Evolutionary conservation across 2,797 vertebrate species (phyloP).

Genomic region (Amniataba percoides): DNA sequence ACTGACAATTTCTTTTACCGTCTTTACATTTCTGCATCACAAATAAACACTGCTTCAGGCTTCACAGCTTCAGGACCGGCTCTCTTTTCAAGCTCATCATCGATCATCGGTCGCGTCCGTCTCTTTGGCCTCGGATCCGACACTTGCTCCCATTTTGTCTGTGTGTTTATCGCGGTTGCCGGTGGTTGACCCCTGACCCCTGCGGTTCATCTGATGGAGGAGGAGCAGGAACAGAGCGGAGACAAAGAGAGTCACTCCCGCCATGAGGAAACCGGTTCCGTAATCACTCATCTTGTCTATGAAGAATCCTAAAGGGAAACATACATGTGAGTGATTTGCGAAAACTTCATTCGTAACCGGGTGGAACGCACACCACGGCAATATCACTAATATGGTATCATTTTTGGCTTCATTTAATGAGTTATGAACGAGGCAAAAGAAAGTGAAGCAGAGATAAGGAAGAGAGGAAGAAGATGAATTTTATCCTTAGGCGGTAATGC

Average conservation of each 20-base stretch:
- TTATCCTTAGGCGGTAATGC: constrained; percentile 33
- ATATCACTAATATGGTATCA: background rate
- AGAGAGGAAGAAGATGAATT: constrained; percentile 35
- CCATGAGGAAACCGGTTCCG: constrained; percentile 73
- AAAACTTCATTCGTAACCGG: background rate
- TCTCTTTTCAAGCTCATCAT: background rate
- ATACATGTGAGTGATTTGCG: background rate
- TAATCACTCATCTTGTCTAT: constrained; percentile 81
- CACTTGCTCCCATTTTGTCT: constrained; percentile 2
- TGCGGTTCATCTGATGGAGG: constrained; percentile 69
- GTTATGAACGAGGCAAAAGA: constrained; percentile 18
- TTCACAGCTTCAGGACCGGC: background rate
- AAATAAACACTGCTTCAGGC: background rate
- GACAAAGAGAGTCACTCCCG: constrained; percentile 72
- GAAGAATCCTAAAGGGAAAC: constrained; percentile 71
- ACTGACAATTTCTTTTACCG: background rate
- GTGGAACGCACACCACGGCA: background rate
- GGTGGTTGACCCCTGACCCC: constrained; percentile 6
- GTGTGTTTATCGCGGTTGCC: background rate
- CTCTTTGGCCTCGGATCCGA: constrained; percentile 22
- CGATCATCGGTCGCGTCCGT: constrained; percentile 8
- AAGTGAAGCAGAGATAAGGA: constrained; percentile 5
- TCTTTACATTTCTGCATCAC: background rate
- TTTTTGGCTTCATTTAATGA: constrained; percentile 23
- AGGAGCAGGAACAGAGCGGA: constrained; percentile 78